Base-by-base conservation (phyloP, 2,797 vertebrate genomes). In the Molothrus ater region DNA sequence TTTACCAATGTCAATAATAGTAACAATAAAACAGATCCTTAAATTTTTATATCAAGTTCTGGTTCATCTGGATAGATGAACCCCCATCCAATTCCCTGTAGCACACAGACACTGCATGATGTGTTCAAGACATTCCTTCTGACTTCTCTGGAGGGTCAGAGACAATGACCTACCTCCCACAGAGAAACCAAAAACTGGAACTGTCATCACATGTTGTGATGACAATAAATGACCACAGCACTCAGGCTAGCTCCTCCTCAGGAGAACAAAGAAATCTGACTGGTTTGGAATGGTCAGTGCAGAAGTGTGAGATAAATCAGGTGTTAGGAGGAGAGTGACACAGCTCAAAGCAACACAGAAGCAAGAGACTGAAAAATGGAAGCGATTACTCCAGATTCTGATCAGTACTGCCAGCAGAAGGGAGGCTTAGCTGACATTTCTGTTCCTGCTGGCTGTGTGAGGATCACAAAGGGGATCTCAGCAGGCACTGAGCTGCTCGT, bases 401-500 rank as follows among this genome's bases (percentile, higher is more conserved):
- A 48, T 48, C 2, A 5, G 34, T 28, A 5, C 18, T 45, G 42
- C 24, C 66, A 45, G 69, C 50, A 57, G 50, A 28, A 75, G 78
- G 40, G 64, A 59, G 66, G 56, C 68, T 94, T 38, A 76, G 74
- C 78, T 65, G 75, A 47, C 25, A 15, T 21, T 64, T 31, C 68
- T 50, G 38, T 24, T 43, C 47, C 45, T 73, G 78, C 68, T 40
- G 66, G 65, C 21, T 47, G 54, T 13, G 22, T 32, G 42, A 36
- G 51, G 56, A 86, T 50, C 31, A 24, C 0, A 0, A n/a, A 71
- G 36, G 47, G 66, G 63, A 73, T 48, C 83, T 60, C 0, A 0
- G 70, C 1, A 5, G 64, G n/a, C 0, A 1, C 63, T 2, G 1
- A 59, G n/a, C 29, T 10, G 66, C 80, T 90, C 0, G 0, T 22